Conservation (phyloP, 2,797 vertebrate genomes). For the Bradypus variegatus region DNA sequence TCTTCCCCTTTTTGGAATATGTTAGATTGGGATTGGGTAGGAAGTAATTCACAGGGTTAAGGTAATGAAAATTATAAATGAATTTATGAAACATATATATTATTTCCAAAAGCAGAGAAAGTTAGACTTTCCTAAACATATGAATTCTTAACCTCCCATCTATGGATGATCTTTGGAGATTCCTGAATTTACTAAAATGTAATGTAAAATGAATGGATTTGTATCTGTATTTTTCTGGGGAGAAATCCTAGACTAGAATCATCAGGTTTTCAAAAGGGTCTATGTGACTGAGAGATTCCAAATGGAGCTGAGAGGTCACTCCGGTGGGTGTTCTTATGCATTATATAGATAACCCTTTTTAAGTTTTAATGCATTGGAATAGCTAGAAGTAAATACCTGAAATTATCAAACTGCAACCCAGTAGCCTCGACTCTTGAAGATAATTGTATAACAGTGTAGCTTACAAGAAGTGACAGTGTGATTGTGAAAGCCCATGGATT, state of each 20-base stretch:
- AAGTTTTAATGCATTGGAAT: too few relatives aligned
- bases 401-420: too few relatives aligned
- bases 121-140: constrained; percentile 5
- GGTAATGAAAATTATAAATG: constrained; percentile 37
- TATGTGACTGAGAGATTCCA: neutral
- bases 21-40: neutral
- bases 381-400: too few relatives aligned
- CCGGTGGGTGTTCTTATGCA: too few relatives aligned
- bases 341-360: too few relatives aligned
- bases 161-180: neutral
- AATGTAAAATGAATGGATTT: constrained; percentile 9
- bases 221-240: neutral
- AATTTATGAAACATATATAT: neutral
- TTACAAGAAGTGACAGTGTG: too few relatives aligned
- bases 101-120: constrained; percentile 10
- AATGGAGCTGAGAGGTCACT: too few relatives aligned
- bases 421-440: too few relatives aligned
- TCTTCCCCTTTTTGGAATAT: constrained; percentile 5
- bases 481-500: too few relatives aligned
- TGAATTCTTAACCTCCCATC: neutral
- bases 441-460: too few relatives aligned
- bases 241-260: neutral
- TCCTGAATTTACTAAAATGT: constrained; percentile 3
- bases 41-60: constrained; percentile 31
- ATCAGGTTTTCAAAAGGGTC: neutral